Conservation (phyloP, 2,113 vertebrate genomes). For the Mohoua ochrocephala region DNA sequence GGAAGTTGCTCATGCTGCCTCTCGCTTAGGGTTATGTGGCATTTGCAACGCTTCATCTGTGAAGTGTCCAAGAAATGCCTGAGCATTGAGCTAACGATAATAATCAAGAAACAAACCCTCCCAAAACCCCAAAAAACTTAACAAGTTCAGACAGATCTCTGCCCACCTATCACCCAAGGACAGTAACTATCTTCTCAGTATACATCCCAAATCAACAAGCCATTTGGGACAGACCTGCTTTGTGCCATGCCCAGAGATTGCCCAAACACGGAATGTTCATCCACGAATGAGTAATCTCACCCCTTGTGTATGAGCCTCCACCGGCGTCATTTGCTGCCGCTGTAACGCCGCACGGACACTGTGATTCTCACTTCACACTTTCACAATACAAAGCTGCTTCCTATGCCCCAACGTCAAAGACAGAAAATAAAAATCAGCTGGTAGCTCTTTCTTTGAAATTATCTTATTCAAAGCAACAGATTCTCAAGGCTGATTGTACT, state of each 20-base stretch:
- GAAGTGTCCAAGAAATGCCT: neutral
- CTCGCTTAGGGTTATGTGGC: neutral
- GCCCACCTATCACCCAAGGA: neutral
- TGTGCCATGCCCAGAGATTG: neutral
- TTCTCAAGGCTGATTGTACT: neutral
- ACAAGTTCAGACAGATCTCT: neutral
- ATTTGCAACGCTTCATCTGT: neutral
- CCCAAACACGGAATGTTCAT: neutral
- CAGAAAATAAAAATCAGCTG: neutral
- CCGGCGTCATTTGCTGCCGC: rapidly evolving
- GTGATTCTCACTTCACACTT: neutral
- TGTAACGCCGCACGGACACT: neutral
- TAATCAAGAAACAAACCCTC: neutral
- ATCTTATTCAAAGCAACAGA: neutral
- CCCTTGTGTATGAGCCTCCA: neutral
- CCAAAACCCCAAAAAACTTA: neutral
- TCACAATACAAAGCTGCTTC: neutral
- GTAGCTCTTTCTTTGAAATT: neutral
- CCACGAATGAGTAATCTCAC: neutral
- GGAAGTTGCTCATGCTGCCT: neutral
- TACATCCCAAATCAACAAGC: neutral
- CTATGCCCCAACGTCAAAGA: neutral
- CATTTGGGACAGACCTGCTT: neutral
- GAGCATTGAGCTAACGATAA: neutral
- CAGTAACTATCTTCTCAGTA: neutral